Conservation (phyloP, 1,140 invertebrate species). For the Nebria ingens region DNA sequence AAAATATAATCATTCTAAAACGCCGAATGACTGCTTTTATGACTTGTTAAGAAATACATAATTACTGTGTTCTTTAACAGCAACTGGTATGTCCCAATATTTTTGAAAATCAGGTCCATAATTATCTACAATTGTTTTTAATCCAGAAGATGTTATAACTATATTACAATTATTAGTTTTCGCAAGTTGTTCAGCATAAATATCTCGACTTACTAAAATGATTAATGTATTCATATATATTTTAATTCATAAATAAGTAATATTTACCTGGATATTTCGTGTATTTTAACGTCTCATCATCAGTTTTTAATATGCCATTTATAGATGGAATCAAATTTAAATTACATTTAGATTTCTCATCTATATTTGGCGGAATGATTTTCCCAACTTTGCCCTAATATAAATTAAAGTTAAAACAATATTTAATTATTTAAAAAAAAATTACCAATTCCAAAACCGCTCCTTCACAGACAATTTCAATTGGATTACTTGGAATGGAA, state of each 20-base stretch:
- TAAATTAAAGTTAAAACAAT: constrained; percentile 12
- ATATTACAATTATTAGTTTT: constrained; percentile 30
- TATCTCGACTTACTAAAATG: constrained; percentile 34
- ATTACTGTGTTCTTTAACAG: constrained; percentile 28
- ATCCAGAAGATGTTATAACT: constrained; percentile 38
- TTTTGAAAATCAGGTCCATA: constrained; percentile 24
- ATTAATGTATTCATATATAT: constrained; percentile 8
- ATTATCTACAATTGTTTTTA: constrained; percentile 36
- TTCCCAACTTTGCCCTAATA: constrained; percentile 22
- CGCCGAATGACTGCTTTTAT: too few relatives aligned
- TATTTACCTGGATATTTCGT: constrained; percentile 21
- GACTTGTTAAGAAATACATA: too few relatives aligned
- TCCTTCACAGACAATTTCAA: constrained; percentile 18
- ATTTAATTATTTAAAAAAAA: constrained; percentile 1
- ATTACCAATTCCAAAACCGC: constrained; percentile 22
- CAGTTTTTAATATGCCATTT: constrained; percentile 5
- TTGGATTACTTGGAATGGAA: constrained; percentile 17
- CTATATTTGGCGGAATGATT: constrained; percentile 19
- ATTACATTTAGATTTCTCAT: constrained; percentile 15
- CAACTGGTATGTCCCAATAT: constrained; percentile 36
- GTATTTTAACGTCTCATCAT: constrained; percentile 11
- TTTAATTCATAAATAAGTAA: neutral
- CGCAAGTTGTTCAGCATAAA: constrained; percentile 32
- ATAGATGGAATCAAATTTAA: constrained; percentile 14
- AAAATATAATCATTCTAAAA: too few relatives aligned